Conservation (phyloP, 2,888 invertebrate genomes). For the Blastobasis lacticolella region DNA sequence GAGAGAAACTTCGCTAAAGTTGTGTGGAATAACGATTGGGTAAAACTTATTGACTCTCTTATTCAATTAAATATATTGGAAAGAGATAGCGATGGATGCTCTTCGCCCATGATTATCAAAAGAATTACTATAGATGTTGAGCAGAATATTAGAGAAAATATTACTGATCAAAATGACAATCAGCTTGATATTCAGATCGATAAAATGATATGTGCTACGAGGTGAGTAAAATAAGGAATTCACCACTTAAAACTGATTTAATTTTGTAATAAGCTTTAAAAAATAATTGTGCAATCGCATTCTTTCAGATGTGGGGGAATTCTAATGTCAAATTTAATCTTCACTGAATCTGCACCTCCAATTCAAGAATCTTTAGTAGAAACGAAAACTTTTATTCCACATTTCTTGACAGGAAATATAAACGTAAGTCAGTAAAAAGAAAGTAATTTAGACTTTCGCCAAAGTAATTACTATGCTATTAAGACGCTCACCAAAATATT, state of each 20-base stretch:
- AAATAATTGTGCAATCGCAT: background rate
- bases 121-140: conserved; percentile 18
- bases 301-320: conserved; percentile 30
- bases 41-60: conserved; percentile 26
- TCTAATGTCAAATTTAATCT: too few species aligned
- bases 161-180: too few species aligned
- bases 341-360: too few species aligned
- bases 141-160: conserved; percentile 8
- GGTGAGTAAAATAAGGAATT: too few species aligned
- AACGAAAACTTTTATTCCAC: conserved; percentile 24
- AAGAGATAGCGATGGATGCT: conserved; percentile 21
- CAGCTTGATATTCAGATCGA: too few species aligned
- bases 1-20: conserved; percentile 19
- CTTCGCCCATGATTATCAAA: conserved; percentile 21
- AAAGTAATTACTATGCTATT: too few species aligned
- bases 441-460: too few species aligned
- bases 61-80: conserved; percentile 26
- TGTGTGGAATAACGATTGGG: conserved; percentile 27
- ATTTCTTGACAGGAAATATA: conserved; percentile 21
- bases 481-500: too few species aligned
- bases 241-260: too few species aligned
- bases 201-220: too few species aligned
- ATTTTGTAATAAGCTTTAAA: too few species aligned
- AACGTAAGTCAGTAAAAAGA: conserved; percentile 21
- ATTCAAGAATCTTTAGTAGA: conserved; percentile 10